Percentiles rank a stretch among this genome's conserved stretches.
These are phyloP conservation scores for Typhlichthys subterraneus DNA, from an alignment of 2,797 vertebrate species.

Conservation along the genomic window DNA sequence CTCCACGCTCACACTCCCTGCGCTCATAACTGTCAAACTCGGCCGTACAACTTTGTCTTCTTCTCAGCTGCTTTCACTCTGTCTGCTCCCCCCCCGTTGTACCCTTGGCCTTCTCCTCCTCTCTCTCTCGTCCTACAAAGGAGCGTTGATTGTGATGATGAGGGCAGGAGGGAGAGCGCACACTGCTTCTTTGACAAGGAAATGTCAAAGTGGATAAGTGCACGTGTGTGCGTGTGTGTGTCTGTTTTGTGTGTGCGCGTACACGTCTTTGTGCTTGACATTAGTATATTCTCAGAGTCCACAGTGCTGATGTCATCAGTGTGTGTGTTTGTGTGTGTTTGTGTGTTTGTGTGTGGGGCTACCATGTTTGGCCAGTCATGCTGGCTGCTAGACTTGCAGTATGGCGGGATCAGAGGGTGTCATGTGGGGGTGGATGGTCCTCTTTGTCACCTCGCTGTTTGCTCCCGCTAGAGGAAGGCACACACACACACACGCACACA, in stretches of 20 bases:
- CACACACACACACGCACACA: constrained; percentile 31
- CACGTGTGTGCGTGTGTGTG: constrained; percentile 25
- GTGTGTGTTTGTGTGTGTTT: background rate
- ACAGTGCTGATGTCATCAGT: no score
- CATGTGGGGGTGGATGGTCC: constrained; percentile 58
- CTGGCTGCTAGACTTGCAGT: constrained; percentile 48
- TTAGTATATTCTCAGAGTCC: background rate
- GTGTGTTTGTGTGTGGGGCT: constrained; percentile 24
- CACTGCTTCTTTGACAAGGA: constrained; percentile 78
- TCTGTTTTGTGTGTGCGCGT: constrained; percentile 30
- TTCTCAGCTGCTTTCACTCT: background rate
- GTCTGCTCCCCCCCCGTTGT: constrained; percentile 14
- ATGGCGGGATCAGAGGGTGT: constrained; percentile 57
- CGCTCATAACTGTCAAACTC: no score
- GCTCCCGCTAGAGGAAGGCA: background rate
- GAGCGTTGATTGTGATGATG: constrained; percentile 76
- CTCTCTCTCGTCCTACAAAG: constrained; percentile 69
- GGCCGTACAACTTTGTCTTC: background rate
- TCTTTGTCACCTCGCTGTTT: constrained; percentile 53
- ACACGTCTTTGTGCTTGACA: constrained; percentile 36
- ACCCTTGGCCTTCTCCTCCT: constrained; percentile 50
- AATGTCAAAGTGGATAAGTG: constrained; percentile 74
- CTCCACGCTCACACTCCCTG: no score
- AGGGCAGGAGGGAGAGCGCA: constrained; percentile 69
- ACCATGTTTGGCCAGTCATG: constrained; percentile 63